A percentile compares a stretch with the other conserved stretches of the same genome.
Conservation (phyloP, 2,113 vertebrate species). For the Pituophis catenifer region DNA sequence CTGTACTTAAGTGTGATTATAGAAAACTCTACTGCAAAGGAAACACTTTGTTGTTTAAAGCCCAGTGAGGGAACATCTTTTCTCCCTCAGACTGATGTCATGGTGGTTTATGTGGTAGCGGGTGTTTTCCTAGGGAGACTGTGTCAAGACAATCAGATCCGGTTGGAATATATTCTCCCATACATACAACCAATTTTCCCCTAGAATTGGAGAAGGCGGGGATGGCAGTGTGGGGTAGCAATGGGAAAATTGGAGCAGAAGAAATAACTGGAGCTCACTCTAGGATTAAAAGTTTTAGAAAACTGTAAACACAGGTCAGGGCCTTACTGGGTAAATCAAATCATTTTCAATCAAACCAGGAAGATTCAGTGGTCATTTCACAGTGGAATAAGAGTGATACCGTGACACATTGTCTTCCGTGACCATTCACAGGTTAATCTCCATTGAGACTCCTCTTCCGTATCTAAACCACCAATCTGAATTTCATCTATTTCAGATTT, state of each 20-base stretch:
- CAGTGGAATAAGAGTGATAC: constrained; percentile 37
- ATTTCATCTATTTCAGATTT: constrained; percentile 47
- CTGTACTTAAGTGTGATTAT: constrained; percentile 59
- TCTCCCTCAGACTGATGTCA: constrained; percentile 44
- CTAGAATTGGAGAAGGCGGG: not conserved
- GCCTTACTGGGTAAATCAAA: constrained; percentile 47
- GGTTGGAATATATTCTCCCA: constrained; percentile 45
- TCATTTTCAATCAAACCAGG: constrained; percentile 56
- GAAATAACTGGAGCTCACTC: not conserved
- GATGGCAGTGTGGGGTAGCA: not conserved
- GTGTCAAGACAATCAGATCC: constrained; percentile 58
- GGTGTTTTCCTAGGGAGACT: constrained; percentile 48
- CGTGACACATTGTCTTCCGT: constrained; percentile 31
- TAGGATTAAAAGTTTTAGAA: constrained; percentile 37
- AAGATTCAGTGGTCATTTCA: constrained; percentile 50
- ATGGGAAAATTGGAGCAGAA: no score
- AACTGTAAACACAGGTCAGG: constrained; percentile 30
- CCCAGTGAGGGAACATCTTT: constrained; percentile 51
- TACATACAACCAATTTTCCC: constrained; percentile 24
- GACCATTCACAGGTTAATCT: constrained; percentile 37
- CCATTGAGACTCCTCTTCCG: constrained; percentile 27
- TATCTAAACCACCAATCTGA: constrained; percentile 28
- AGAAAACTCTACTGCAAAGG: constrained; percentile 55
- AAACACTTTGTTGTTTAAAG: constrained; percentile 51
- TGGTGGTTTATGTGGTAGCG: constrained; percentile 56